phyloP scores from a whole-genome alignment of 2,888 invertebrate species.

The Heliconius ethilla region DNA sequence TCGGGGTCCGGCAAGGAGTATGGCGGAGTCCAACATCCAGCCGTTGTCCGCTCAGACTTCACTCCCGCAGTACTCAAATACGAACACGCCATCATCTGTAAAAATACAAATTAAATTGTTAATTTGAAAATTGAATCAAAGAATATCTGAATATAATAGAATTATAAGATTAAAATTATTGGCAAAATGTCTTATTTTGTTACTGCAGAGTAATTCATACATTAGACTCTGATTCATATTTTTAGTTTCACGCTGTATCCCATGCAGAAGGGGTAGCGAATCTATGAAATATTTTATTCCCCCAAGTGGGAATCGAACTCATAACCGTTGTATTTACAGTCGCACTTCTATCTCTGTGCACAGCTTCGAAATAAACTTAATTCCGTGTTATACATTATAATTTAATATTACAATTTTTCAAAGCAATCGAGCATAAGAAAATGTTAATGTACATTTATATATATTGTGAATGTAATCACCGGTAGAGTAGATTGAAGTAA shows the following conservation, averaged over 20 bases:
- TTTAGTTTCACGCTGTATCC: too few relatives aligned
- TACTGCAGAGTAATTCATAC: neutral
- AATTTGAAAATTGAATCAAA: neutral
- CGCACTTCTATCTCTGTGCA: too few relatives aligned
- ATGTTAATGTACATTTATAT: constrained; percentile 51
- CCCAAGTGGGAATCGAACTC: too few relatives aligned
- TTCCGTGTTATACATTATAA: neutral
- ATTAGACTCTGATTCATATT: neutral
- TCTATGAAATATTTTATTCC: too few relatives aligned
- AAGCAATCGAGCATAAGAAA: constrained; percentile 47
- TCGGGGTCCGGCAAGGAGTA: constrained; percentile 50
- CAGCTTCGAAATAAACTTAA: too few relatives aligned
- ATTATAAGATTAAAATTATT: neutral
- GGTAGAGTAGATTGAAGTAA: constrained; percentile 68
- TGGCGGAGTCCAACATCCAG: constrained; percentile 73
- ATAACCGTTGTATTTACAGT: too few relatives aligned
- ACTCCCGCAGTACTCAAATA: constrained; percentile 70
- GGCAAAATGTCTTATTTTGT: neutral
- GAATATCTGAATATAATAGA: constrained; percentile 2
- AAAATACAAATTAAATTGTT: constrained; percentile 27
- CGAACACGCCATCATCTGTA: constrained; percentile 81
- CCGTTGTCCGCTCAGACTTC: constrained; percentile 61
- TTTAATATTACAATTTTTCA: constrained; percentile 36
- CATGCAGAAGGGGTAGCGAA: too few relatives aligned
- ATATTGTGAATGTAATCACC: constrained; percentile 70